Evolutionary conservation across 2,888 invertebrate species (phyloP), one percentile per base, ranked within the genome.

Genomic region (Cantharis flavilabris): DNA sequence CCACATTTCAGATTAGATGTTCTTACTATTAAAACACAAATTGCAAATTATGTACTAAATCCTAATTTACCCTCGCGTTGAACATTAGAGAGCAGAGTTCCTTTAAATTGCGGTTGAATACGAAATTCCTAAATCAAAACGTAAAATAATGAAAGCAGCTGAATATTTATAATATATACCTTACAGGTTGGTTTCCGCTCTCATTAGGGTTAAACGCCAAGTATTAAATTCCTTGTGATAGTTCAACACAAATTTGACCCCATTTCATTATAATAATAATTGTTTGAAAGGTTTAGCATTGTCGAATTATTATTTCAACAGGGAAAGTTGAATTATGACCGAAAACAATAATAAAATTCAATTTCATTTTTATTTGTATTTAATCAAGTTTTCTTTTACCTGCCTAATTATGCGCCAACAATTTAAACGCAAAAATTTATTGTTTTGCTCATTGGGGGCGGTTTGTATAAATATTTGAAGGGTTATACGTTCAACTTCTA

Each of bases 41-140:
- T 72, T 72, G 72, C 72, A 67, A 72, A 72, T 72, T 72, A 65
- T 72, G 72, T 72, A 20, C 64, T 72, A 72, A 67, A 67, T 72
- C 67, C 72, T 67, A 72, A 72, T 72, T 72, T 72, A 72, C 72
- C 67, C 72, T 72, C 71, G 72, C 49, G 65, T 72, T 72, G 49
- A 67, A 67, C 67, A 72, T 72, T 63, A 23, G 16, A 67, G 72
- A 23, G 72, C 16, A n/a, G 65, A 67, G 67, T 23, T 72, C 67
- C 65, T 20, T 67, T 72, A 72, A 30, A 33, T 18, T 67, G 67
- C n/a, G 64, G 28, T 14, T 49, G 49, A 49, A 49, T 49, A 49
- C 49, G 49, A 49, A 49, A 49, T 49, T 49, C n/a, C 49, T n/a
- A 49, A 49, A 49, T 49, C 49, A 49, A 49, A 49, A 49, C n/a